These are phyloP conservation scores for Melanotaenia maccullochi DNA, from an alignment of 2,797 vertebrate species.

Conservation along the genomic window DNA sequence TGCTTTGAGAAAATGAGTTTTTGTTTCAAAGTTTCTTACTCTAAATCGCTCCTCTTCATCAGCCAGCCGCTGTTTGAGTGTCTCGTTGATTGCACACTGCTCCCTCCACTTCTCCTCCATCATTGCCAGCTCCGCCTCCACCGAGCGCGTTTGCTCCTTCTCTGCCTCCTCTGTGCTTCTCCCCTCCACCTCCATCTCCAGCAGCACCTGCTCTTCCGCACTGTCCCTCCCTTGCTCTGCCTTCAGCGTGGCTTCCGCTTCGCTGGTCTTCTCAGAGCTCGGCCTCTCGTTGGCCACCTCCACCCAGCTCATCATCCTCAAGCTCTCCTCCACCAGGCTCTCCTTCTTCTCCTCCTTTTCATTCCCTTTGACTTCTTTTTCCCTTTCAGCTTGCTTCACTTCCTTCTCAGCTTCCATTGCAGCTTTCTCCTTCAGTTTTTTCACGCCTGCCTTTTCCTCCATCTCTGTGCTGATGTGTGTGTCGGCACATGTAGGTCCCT, in stretches of 20 bases:
- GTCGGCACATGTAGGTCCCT: slow-evolving; percentile 20
- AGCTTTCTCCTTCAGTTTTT: slow-evolving; percentile 7
- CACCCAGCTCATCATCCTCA: slow-evolving; percentile 77
- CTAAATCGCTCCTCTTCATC: slow-evolving; percentile 89
- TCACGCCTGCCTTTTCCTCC: slow-evolving; percentile 28
- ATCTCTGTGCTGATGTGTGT: slow-evolving; percentile 21
- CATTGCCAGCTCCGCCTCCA: slow-evolving; percentile 92
- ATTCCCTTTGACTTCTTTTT: slow-evolving; percentile 24
- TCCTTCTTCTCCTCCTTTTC: slow-evolving; percentile 54
- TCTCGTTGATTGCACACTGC: slow-evolving; percentile 91
- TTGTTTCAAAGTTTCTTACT: slow-evolving; percentile 71
- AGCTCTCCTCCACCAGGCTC: slow-evolving; percentile 65
- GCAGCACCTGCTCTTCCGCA: slow-evolving; percentile 8
- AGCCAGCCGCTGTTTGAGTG: slow-evolving; percentile 88
- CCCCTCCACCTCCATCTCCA: slow-evolving; percentile 34
- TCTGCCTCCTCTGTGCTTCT: slow-evolving; percentile 74
- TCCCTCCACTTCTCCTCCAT: slow-evolving; percentile 97
- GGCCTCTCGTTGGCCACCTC: slow-evolving; percentile 63
- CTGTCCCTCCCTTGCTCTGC: slow-evolving; percentile 11
- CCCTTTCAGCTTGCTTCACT: slow-evolving; percentile 21
- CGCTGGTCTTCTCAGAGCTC: slow-evolving; percentile 5
- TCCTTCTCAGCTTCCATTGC: slow-evolving; percentile 30
- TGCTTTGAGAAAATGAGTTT: no score
- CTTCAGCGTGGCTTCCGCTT: slow-evolving; percentile 11
- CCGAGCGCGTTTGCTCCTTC: slow-evolving; percentile 86